phyloP scores from a whole-genome alignment of 2,797 vertebrate species.

The Acipenser ruthenus region DNA sequence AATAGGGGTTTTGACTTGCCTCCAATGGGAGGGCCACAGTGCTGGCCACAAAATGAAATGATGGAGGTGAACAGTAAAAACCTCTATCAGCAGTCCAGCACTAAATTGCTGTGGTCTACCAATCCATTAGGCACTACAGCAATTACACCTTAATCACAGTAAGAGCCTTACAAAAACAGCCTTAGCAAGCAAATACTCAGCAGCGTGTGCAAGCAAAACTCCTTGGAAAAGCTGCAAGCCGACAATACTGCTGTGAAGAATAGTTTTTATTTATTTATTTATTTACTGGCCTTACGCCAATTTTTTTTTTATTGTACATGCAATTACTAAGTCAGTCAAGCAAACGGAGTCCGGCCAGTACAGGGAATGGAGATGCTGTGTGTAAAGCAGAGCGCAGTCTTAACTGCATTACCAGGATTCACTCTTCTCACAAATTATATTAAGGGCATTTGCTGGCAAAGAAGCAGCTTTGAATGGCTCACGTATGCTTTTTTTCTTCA shows the following conservation, averaged over 20 bases:
- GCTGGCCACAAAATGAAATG: constrained; percentile 17
- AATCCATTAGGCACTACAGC: not conserved
- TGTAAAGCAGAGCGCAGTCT: constrained; percentile 29
- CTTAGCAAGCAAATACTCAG: not conserved
- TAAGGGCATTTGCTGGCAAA: constrained; percentile 51
- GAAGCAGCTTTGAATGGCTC: constrained; percentile 49
- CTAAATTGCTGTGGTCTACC: constrained; percentile 12
- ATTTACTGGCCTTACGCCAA: too few species aligned
- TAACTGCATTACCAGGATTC: constrained; percentile 51
- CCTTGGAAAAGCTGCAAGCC: too few species aligned
- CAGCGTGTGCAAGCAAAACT: too few species aligned
- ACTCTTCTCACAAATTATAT: constrained; percentile 60
- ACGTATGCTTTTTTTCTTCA: constrained; percentile 37
- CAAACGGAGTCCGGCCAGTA: constrained; percentile 31
- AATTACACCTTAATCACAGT: constrained; percentile 4
- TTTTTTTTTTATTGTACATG: constrained; percentile 7
- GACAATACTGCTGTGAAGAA: too few species aligned
- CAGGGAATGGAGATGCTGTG: constrained; percentile 32
- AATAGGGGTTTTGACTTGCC: constrained; percentile 16
- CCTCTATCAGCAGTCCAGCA: not conserved
- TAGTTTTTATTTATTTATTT: too few species aligned
- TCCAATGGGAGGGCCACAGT: not conserved
- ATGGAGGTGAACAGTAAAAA: constrained; percentile 14
- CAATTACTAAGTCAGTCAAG: constrained; percentile 26
- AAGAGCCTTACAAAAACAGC: not conserved